A percentile compares a stretch with the other conserved stretches of the same genome.
Conservation (phyloP, 1,140 invertebrate genomes). For the Hylaeus anthracinus region DNA sequence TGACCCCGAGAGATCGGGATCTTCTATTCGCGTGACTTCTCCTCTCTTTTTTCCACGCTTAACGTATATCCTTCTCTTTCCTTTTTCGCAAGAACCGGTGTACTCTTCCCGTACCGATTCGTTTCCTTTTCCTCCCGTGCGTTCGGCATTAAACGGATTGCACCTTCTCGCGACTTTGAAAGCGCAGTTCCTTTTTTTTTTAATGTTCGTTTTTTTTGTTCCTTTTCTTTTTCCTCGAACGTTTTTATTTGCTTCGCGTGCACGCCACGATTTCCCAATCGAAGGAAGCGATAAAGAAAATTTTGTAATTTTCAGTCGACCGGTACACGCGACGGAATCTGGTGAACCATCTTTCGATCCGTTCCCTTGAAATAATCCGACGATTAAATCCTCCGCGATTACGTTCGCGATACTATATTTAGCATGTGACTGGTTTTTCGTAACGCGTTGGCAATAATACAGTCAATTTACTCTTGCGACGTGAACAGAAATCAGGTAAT, state of each 20-base stretch:
- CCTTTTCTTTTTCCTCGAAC: neutral
- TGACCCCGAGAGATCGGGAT: slow-evolving; percentile 35
- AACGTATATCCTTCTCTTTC: slow-evolving; percentile 8
- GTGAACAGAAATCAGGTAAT: neutral
- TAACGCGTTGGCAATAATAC: neutral
- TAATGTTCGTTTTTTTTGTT: neutral
- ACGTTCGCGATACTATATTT: slow-evolving; percentile 17
- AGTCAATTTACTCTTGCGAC: neutral
- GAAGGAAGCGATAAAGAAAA: neutral
- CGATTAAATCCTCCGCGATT: slow-evolving; percentile 1
- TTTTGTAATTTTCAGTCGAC: slow-evolving; percentile 10
- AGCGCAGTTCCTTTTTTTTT: neutral
- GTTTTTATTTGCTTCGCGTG: neutral
- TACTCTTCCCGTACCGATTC: slow-evolving; percentile 14
- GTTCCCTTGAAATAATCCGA: neutral
- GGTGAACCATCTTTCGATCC: neutral
- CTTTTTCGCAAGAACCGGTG: slow-evolving; percentile 30
- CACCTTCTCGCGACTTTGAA: slow-evolving; percentile 1
- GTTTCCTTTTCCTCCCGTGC: slow-evolving; percentile 1
- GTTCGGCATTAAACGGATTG: neutral
- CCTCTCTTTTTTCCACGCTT: neutral
- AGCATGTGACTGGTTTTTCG: slow-evolving; percentile 26
- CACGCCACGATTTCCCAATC: neutral
- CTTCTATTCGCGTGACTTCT: slow-evolving; percentile 25
- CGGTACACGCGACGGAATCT: neutral